These are phyloP conservation scores for Steinernema carpocapsae DNA, from an alignment of 2,888 invertebrate species.

Conservation along the genomic window DNA sequence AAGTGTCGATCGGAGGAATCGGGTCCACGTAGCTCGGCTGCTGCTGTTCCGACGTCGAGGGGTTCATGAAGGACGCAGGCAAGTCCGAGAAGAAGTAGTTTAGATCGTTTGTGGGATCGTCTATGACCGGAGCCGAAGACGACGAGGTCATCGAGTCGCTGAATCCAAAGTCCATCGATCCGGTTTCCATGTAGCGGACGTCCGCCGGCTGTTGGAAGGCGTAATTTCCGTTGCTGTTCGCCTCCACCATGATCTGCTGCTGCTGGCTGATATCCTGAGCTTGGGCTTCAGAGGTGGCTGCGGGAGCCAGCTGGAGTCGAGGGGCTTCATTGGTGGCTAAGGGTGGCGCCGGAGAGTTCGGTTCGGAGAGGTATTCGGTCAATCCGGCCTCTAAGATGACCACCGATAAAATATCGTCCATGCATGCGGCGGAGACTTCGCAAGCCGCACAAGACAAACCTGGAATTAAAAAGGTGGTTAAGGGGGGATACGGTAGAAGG, in stretches of 20 bases:
- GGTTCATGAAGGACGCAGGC: background rate
- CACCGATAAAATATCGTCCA: conserved; percentile 25
- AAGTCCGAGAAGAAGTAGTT: conserved; percentile 19
- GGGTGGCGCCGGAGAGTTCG: conserved; percentile 16
- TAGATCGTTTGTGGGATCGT: conserved; percentile 3
- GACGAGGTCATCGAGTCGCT: background rate
- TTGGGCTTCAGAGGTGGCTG: background rate
- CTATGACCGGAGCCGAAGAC: background rate
- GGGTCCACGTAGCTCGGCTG: background rate
- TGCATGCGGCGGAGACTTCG: conserved; percentile 10
- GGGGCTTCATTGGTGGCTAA: background rate
- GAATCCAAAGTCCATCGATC: conserved; percentile 8
- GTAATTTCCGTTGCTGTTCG: background rate
- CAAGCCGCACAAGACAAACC: background rate
- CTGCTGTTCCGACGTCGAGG: conserved; percentile 2
- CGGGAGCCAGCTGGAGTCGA: background rate
- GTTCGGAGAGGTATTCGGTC: conserved; percentile 13
- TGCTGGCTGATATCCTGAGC: background rate
- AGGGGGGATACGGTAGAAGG: background rate
- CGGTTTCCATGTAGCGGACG: background rate
- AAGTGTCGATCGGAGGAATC: conserved; percentile 5
- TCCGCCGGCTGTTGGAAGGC: conserved; percentile 7
- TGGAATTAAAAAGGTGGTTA: background rate
- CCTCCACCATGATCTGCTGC: background rate
- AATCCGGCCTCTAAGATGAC: conserved; percentile 6